Evolutionary conservation across 1,140 invertebrate species (phyloP).

Genomic region (Achatina immaculata): DNA sequence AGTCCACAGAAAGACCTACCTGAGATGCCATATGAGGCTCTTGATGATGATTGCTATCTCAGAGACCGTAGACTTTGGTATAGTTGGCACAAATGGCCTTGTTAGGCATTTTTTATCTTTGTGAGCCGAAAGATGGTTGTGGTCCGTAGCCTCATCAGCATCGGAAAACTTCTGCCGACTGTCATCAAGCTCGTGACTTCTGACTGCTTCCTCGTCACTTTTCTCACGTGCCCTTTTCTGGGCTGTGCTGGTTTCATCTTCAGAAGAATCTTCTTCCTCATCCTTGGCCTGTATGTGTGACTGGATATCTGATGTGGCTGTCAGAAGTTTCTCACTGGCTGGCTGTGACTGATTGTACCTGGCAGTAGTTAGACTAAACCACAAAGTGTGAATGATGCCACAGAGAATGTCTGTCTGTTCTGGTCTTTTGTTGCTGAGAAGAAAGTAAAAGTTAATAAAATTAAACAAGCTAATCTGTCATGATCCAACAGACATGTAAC

Average conservation of each 20-base stretch:
- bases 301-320: too few relatives aligned
- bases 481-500: too few relatives aligned
- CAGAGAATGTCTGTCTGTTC: conserved; percentile 12
- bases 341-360: background rate
- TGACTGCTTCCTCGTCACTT: too few relatives aligned
- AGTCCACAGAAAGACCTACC: conserved; percentile 1
- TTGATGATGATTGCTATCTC: conserved; percentile 15
- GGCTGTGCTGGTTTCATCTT: too few relatives aligned
- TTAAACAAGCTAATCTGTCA: too few relatives aligned
- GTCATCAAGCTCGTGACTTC: too few relatives aligned
- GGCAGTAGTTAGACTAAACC: conserved; percentile 6
- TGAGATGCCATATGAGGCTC: background rate
- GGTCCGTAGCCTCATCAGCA: background rate
- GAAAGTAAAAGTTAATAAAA: too few relatives aligned
- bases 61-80: background rate
- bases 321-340: background rate
- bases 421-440: background rate
- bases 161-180: background rate
- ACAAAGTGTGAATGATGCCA: conserved; percentile 24
- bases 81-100: background rate
- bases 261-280: background rate
- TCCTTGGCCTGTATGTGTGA: background rate
- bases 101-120: background rate
- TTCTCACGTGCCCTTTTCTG: too few relatives aligned
- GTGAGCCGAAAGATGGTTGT: too few relatives aligned